Evolutionary conservation across 2,797 vertebrate species (phyloP), one percentile per base, ranked within the genome.

Genomic region (Hemitrygon akajei): DNA sequence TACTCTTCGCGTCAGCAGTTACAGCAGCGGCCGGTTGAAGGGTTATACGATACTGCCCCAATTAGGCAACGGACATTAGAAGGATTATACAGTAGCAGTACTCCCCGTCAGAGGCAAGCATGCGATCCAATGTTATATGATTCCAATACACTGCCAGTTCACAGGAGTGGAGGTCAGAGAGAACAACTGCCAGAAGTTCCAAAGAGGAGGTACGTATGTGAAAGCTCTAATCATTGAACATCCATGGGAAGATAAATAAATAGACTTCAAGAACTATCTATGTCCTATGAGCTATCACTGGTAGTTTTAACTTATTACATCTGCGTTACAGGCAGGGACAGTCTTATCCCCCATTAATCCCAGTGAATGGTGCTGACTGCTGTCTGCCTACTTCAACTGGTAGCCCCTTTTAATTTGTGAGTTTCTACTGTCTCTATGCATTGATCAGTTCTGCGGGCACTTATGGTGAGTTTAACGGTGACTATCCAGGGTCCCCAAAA

Each of bases 1-100:
- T 99, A 99, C 94, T 98, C 98, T 0, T 98, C 98, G 0, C 99
- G 97, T 91, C 97, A 96, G 94, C 98, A 99, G 94, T 97, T 99
- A 94, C 97, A 96, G 94, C 97, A 97, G 93, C 97, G 97, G 91
- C 97, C 98, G 93, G 96, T 96, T 0, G 98, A 98, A 75, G 40
- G 71, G 11, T 58, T 93, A n/a, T 93, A 93, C 14, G 91, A 93
- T 56, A 93, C 25, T 73, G 40, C 91, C 27, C 71, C 40, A 18
- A n/a, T 30, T 18, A 76, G 71, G 73, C 71, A 76, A 34, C 71
- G 91, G 91, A 73, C 47, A 30, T 16, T 76, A 58, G 91, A 93
- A 7, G 91, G 91, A 16, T 56, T 76, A n/a, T 76, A 93, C 2
- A 56, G 40, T n/a, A 93, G 37, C 69, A 75, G 25, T 76, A 47